phyloP scores from a whole-genome alignment of 1,140 invertebrate genomes.

The Hesperophylax magnus region DNA sequence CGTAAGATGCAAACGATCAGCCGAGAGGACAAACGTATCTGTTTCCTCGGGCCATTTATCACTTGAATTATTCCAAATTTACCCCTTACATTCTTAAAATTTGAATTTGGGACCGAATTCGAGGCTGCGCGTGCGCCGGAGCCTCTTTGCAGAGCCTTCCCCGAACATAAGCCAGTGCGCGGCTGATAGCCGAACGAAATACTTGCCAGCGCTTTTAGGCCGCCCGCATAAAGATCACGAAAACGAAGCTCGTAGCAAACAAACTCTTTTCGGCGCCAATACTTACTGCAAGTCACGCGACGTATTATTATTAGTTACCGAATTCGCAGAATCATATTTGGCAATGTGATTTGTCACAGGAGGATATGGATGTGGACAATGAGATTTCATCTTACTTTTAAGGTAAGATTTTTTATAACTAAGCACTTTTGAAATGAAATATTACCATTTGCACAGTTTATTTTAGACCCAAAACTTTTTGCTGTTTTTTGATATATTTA shows the following conservation, averaged over 20 bases:
- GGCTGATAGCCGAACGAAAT: constrained; percentile 9
- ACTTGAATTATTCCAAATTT: constrained; percentile 7
- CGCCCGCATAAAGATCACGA: not conserved
- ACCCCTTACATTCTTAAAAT: constrained; percentile 20
- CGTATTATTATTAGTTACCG: constrained; percentile 16
- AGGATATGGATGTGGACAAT: constrained; percentile 28
- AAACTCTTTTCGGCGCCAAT: constrained; percentile 20
- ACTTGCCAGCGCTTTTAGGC: not conserved
- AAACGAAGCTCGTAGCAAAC: constrained; percentile 12
- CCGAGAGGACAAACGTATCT: not conserved
- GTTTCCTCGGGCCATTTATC: constrained; percentile 28
- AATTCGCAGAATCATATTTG: constrained; percentile 19
- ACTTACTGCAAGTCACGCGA: constrained; percentile 28
- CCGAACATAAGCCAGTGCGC: constrained; percentile 12
- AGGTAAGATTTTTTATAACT: constrained; percentile 6
- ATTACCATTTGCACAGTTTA: too few species aligned
- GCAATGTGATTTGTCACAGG: constrained; percentile 35
- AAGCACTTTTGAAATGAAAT: too few species aligned
- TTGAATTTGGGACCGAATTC: constrained; percentile 29
- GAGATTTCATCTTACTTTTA: constrained; percentile 12
- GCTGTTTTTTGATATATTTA: too few species aligned
- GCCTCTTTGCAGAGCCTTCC: not conserved
- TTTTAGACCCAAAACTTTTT: too few species aligned
- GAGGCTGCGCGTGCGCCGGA: constrained; percentile 14
- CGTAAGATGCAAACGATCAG: too few species aligned